phyloP scores from a whole-genome alignment of 2,888 invertebrate species.

The Napeogenes sylphis region DNA sequence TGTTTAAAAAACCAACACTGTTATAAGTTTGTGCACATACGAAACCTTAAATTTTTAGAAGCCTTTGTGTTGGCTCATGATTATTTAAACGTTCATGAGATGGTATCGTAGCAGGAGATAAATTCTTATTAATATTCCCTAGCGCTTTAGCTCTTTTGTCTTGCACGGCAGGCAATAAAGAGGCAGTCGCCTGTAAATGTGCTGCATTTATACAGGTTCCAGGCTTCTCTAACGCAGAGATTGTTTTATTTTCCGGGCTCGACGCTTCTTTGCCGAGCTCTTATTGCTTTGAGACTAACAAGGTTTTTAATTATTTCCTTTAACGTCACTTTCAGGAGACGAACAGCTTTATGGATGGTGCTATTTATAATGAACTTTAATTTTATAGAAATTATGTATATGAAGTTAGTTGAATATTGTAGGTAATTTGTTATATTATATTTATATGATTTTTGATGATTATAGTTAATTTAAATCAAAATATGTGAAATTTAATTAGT shows the following conservation, averaged over 20 bases:
- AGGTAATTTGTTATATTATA: too few species aligned
- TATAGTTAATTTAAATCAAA: too few species aligned
- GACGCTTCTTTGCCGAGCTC: slow-evolving; percentile 62
- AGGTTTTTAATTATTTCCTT: slow-evolving; percentile 76
- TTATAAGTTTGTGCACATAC: not conserved
- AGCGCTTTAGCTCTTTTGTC: slow-evolving; percentile 68
- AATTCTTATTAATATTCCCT: slow-evolving; percentile 68
- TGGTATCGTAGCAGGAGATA: slow-evolving; percentile 47
- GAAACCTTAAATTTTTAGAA: not conserved
- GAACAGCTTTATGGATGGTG: slow-evolving; percentile 22
- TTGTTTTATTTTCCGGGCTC: slow-evolving; percentile 63
- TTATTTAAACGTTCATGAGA: slow-evolving; percentile 15
- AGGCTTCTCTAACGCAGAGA: slow-evolving; percentile 44
- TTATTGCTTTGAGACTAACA: slow-evolving; percentile 71
- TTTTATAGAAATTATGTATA: not conserved
- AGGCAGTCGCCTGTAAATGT: slow-evolving; percentile 68
- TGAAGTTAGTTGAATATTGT: not conserved
- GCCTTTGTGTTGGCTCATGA: not conserved
- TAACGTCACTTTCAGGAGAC: slow-evolving; percentile 63
- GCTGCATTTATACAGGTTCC: slow-evolving; percentile 69
- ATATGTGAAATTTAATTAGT: too few species aligned
- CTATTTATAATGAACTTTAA: slow-evolving; percentile 15
- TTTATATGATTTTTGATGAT: too few species aligned
- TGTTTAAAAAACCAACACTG: not conserved
- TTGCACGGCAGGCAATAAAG: slow-evolving; percentile 67